These are phyloP conservation scores for Ornithorhynchus anatinus DNA, from an alignment of 2,113 vertebrate genomes.

Conservation along the genomic window DNA sequence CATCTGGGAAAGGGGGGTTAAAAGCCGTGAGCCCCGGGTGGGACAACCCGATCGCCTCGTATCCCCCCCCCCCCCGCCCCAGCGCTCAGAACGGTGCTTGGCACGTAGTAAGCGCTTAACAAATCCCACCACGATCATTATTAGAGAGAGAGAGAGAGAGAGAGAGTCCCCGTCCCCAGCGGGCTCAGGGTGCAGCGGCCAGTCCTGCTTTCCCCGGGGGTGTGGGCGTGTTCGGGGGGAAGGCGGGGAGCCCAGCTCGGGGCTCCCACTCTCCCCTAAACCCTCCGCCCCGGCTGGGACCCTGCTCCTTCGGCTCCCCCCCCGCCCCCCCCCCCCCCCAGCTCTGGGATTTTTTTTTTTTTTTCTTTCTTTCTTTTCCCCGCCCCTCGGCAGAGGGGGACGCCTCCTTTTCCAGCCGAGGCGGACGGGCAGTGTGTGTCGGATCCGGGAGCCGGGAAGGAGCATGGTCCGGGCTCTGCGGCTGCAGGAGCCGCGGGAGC, in stretches of 20 bases:
- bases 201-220: not conserved
- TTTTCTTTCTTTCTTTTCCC: too few relatives aligned
- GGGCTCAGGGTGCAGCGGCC: not conserved
- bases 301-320: conserved; percentile 39
- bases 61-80: too few relatives aligned
- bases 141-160: too few relatives aligned
- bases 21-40: too few relatives aligned
- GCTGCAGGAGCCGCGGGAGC: conserved; percentile 53
- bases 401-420: conserved; percentile 70
- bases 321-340: conserved; percentile 48
- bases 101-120: too few relatives aligned
- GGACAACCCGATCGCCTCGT: too few relatives aligned
- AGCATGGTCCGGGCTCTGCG: conserved; percentile 70
- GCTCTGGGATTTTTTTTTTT: conserved; percentile 42
- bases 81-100: too few relatives aligned
- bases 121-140: too few relatives aligned
- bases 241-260: not conserved
- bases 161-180: not conserved
- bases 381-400: conserved; percentile 63
- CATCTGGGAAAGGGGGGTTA: too few relatives aligned
- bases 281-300: not conserved
- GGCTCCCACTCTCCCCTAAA: not conserved
- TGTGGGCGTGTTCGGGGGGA: rapidly evolving
- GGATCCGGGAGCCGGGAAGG: conserved; percentile 71
- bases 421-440: conserved; percentile 60